phyloP scores from a whole-genome alignment of 2,797 vertebrate genomes.

The Nothura maculosa region DNA sequence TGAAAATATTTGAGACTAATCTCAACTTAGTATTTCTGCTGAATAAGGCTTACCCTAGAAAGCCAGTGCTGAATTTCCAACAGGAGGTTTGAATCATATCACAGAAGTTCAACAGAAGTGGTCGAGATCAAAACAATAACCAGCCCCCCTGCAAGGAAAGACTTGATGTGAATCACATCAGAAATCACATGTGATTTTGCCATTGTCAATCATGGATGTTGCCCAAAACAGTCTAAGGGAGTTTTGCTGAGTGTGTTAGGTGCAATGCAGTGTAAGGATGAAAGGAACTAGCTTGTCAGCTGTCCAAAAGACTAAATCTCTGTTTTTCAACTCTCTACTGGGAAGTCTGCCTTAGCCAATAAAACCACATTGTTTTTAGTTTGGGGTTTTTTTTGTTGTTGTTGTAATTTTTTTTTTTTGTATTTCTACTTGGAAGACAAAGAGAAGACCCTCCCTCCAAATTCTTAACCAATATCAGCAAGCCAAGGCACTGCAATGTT shows the following conservation, averaged over 20 bases:
- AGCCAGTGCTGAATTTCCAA: background rate
- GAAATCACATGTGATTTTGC: background rate
- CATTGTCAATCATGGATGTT: background rate
- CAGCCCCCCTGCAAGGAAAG: background rate
- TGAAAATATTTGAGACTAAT: constrained; percentile 3
- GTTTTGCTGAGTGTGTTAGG: background rate
- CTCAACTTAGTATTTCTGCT: background rate
- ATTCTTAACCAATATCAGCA: constrained; percentile 19
- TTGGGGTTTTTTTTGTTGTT: too few species aligned
- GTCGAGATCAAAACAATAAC: background rate
- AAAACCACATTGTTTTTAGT: background rate
- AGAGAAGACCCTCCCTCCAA: background rate
- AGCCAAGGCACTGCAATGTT: constrained; percentile 13
- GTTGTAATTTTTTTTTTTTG: background rate
- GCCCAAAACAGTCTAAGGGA: background rate
- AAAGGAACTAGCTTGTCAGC: background rate
- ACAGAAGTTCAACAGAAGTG: background rate
- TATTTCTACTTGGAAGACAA: constrained; percentile 21
- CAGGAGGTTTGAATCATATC: fast-evolving
- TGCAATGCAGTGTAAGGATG: background rate
- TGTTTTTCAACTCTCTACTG: background rate
- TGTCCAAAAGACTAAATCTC: background rate
- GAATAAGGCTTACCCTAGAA: background rate
- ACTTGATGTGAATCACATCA: background rate
- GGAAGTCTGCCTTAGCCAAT: background rate